Evolutionary conservation across 1,140 invertebrate genomes (phyloP).

Genomic region (Calycopis cecrops): DNA sequence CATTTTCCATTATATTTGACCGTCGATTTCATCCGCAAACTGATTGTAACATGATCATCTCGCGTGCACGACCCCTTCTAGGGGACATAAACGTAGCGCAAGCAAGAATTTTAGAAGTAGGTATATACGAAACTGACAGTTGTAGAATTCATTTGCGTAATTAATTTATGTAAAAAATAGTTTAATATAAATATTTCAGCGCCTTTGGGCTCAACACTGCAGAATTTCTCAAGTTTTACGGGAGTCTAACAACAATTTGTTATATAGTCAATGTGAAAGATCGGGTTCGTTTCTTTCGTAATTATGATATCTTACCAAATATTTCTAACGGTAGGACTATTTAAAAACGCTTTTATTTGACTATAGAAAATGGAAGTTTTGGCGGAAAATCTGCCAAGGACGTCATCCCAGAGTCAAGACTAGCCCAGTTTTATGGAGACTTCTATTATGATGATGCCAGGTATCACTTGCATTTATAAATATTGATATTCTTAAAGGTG

Average conservation of each 20-base stretch:
- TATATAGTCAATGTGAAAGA: constrained; percentile 44
- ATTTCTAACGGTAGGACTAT: too few species aligned
- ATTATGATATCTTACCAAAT: not conserved
- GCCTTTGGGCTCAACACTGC: constrained; percentile 65
- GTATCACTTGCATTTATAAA: constrained; percentile 21
- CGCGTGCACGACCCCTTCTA: too few species aligned
- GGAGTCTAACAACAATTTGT: constrained; percentile 44
- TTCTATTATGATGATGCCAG: constrained; percentile 66
- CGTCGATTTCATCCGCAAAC: too few species aligned
- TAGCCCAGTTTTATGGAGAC: constrained; percentile 64
- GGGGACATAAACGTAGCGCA: too few species aligned
- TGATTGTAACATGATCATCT: too few species aligned
- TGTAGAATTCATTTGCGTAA: too few species aligned
- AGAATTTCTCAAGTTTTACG: constrained; percentile 59
- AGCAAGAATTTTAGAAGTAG: too few species aligned
- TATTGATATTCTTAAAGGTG: too few species aligned
- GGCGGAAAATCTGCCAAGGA: constrained; percentile 55
- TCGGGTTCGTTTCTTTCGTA: constrained; percentile 29
- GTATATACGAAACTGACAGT: too few species aligned
- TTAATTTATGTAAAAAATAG: too few species aligned
- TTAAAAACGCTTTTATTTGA: constrained; percentile 39
- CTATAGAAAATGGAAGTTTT: constrained; percentile 49
- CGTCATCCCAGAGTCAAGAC: constrained; percentile 62
- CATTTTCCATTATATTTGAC: too few species aligned
- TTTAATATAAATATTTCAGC: constrained; percentile 30